Evolutionary conservation across 2,797 vertebrate species (phyloP).

Genomic region (Steatocranus sp.): DNA sequence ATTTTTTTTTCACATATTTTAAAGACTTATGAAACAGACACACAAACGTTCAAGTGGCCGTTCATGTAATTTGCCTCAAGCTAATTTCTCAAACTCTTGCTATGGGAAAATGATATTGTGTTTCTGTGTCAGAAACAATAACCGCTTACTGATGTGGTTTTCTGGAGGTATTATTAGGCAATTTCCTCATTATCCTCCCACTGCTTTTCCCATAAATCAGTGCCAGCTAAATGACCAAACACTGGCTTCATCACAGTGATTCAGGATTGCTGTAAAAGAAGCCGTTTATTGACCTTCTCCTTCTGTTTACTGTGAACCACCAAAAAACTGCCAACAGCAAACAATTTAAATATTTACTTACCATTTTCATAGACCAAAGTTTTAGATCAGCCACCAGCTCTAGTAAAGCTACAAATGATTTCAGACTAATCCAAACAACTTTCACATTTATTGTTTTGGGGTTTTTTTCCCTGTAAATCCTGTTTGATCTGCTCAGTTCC

Average conservation of each 20-base stretch:
- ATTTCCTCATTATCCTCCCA: neutral
- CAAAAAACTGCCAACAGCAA: neutral
- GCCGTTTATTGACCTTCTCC: neutral
- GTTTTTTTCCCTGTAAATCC: slow-evolving; percentile 31
- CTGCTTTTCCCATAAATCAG: neutral
- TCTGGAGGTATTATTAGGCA: neutral
- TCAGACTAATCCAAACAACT: slow-evolving; percentile 40
- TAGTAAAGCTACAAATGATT: slow-evolving; percentile 15
- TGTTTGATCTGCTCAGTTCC: slow-evolving; percentile 46
- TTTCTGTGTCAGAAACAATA: neutral
- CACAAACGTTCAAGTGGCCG: neutral
- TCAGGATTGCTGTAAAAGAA: neutral
- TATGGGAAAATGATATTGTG: neutral
- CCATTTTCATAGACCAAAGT: neutral
- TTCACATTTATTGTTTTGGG: slow-evolving; percentile 4
- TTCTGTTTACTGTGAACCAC: neutral
- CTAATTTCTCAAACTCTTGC: neutral
- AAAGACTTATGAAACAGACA: neutral
- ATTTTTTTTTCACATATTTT: neutral
- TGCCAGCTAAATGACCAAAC: neutral
- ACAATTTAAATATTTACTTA: neutral
- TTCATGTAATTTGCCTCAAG: neutral
- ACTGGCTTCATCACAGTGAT: neutral
- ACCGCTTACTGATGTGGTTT: neutral
- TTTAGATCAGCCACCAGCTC: neutral